A percentile compares a stretch with the other conserved stretches of the same genome.
Evolutionary conservation across 2,888 invertebrate species (phyloP).

Genomic region (Tenthredo distinguenda): DNA sequence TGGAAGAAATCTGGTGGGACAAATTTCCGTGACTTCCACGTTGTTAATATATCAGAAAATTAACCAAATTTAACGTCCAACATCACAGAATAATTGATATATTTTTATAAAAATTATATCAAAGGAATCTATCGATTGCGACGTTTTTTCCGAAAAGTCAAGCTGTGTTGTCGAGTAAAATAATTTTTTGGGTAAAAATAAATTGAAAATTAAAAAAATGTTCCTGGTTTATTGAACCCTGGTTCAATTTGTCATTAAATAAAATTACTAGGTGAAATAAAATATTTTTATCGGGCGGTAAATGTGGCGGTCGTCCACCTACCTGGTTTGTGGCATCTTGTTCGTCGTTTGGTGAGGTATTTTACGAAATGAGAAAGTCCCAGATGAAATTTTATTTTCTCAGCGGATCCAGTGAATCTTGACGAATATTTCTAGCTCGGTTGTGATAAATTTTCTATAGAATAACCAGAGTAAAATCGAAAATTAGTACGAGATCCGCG

Average conservation of each 20-base stretch:
- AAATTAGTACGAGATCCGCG: conserved; percentile 64
- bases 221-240: neutral
- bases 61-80: neutral
- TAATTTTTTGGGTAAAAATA: neutral
- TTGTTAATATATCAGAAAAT: conserved; percentile 23
- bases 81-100: neutral
- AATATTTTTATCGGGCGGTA: conserved; percentile 41
- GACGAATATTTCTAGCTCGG: neutral
- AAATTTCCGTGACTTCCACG: conserved; percentile 45
- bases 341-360: conserved; percentile 66
- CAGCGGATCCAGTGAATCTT: conserved; percentile 26
- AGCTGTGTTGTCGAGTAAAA: neutral
- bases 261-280: conserved; percentile 24
- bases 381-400: conserved; percentile 54
- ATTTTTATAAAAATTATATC: neutral
- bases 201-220: conserved; percentile 8
- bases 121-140: neutral
- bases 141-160: neutral
- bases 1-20: conserved; percentile 48
- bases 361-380: conserved; percentile 40
- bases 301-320: conserved; percentile 64
- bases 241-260: neutral
- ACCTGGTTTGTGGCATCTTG: conserved; percentile 77
- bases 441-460: neutral
- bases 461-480: conserved; percentile 57